Conservation (phyloP, 2,113 vertebrate genomes). For the Tauraco erythrolophus region DNA sequence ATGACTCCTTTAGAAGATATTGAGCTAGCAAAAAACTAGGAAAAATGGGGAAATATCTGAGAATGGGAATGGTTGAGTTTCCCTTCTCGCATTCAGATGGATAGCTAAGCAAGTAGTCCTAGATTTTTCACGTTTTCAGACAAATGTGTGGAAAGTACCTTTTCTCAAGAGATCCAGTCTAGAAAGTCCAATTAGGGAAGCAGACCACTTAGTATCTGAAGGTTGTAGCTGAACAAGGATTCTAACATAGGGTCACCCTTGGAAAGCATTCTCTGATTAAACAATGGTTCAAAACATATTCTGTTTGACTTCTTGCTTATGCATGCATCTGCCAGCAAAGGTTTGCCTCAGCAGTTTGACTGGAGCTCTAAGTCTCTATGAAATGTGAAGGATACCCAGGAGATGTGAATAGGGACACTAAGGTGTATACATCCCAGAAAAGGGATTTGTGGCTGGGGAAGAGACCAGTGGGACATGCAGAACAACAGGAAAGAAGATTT, state of each 20-base stretch:
- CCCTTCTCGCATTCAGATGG: neutral
- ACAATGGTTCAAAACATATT: neutral
- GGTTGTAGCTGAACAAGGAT: neutral
- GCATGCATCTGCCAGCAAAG: neutral
- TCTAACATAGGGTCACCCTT: neutral
- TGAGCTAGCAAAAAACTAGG: neutral
- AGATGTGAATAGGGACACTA: neutral
- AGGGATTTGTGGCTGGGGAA: neutral
- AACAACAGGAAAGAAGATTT: neutral
- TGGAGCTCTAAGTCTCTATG: neutral
- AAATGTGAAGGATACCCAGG: neutral
- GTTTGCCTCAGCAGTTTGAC: neutral
- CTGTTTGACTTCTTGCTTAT: neutral
- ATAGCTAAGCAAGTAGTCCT: neutral
- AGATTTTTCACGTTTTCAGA: neutral
- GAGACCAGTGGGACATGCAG: fast-evolving
- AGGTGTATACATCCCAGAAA: neutral
- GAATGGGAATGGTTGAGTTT: neutral
- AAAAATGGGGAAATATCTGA: neutral
- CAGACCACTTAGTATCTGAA: neutral
- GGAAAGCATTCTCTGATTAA: neutral
- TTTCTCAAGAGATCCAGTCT: neutral
- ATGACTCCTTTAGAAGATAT: neutral
- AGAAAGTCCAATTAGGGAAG: neutral
- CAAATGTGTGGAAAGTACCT: neutral